phyloP scores from a whole-genome alignment of 2,797 vertebrate genomes.

The Anas capensis region DNA sequence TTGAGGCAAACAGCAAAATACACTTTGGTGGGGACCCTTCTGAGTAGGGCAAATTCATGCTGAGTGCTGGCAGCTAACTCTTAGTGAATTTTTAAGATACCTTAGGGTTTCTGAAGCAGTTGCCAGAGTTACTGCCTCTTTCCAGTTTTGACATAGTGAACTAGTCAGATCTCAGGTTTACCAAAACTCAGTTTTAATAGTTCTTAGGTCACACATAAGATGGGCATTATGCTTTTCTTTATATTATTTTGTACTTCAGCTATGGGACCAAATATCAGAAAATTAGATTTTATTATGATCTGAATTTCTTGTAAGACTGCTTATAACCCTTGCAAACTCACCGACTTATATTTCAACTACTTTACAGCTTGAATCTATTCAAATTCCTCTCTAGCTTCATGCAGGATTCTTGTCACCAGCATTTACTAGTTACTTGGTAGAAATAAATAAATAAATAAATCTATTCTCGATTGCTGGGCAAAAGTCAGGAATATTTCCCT shows the following conservation, averaged over 20 bases:
- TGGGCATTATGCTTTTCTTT: no score
- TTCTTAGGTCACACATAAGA: neutral
- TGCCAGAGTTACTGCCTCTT: neutral
- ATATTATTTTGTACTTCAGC: neutral
- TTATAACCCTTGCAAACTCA: neutral
- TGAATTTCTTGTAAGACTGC: neutral
- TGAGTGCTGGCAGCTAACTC: neutral
- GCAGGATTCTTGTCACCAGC: neutral
- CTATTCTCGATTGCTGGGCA: neutral
- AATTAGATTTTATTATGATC: accelerated
- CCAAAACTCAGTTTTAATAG: neutral
- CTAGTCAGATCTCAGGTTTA: neutral
- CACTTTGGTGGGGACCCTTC: neutral
- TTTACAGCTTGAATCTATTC: neutral
- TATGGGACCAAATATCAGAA: neutral
- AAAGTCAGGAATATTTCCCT: neutral
- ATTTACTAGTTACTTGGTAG: neutral
- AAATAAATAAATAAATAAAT: neutral
- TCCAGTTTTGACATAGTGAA: neutral
- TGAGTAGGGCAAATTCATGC: neutral
- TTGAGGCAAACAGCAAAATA: neutral
- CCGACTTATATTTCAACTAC: neutral
- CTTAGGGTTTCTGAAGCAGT: neutral
- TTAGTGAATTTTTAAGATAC: neutral
- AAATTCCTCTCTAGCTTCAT: neutral